Conservation (phyloP, 2,113 vertebrate species). For the Anarrhichthys ocellatus region DNA sequence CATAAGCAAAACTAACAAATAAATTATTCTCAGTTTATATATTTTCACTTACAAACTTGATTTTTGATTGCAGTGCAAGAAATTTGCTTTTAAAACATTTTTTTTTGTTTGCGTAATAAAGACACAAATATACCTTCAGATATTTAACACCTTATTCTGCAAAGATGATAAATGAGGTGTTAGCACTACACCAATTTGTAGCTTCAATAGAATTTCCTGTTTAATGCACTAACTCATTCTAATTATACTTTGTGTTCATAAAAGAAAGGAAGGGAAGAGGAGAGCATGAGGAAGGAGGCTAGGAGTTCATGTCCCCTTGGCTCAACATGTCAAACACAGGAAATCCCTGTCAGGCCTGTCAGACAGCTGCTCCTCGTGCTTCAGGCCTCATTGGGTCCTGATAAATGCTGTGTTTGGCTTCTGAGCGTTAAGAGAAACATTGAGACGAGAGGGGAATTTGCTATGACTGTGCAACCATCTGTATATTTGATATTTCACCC, state of each 20-base stretch:
- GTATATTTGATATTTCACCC: neutral
- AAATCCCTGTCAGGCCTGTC: conserved; percentile 42
- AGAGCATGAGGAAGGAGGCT: neutral
- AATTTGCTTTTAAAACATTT: too few species aligned
- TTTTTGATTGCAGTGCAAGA: too few species aligned
- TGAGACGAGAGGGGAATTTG: conserved; percentile 15
- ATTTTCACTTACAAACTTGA: too few species aligned
- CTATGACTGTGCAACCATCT: conserved; percentile 4
- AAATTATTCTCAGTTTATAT: too few species aligned
- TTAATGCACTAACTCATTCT: neutral
- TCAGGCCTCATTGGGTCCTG: conserved; percentile 59
- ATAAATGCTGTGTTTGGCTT: conserved; percentile 29
- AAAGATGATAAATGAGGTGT: conserved; percentile 6
- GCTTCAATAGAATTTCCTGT: neutral
- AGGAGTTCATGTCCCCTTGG: conserved; percentile 28
- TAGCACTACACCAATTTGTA: conserved; percentile 22
- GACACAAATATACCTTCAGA: too few species aligned
- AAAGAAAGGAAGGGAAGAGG: neutral
- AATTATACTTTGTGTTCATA: neutral
- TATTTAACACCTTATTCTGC: neutral
- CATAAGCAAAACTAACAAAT: too few species aligned
- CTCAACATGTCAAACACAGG: conserved; percentile 44
- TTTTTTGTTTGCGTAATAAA: too few species aligned
- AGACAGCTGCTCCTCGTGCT: conserved; percentile 55
- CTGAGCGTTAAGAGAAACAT: conserved; percentile 35